Evolutionary conservation across 2,888 invertebrate species (phyloP).

Genomic region (Ditula angustiorana): DNA sequence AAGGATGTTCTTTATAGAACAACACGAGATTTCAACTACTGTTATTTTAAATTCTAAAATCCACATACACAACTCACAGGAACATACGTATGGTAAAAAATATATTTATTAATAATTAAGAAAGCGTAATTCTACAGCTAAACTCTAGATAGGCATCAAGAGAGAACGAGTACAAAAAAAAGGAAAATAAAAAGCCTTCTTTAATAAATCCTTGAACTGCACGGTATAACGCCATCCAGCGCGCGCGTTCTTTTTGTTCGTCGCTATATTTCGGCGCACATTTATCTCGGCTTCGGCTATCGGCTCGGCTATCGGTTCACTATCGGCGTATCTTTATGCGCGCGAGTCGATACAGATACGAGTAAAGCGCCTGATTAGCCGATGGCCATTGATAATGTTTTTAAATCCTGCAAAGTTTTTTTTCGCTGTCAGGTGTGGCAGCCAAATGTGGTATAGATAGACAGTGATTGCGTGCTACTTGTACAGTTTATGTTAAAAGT

Average conservation of each 20-base stretch:
- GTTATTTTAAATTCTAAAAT: too few relatives aligned
- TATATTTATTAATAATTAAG: too few relatives aligned
- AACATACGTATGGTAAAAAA: too few relatives aligned
- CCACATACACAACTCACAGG: too few relatives aligned
- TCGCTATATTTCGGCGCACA: slow-evolving; percentile 77
- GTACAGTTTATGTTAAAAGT: background rate
- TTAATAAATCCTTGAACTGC: slow-evolving; percentile 24
- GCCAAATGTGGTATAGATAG: background rate
- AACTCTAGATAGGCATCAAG: too few relatives aligned
- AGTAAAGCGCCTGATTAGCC: slow-evolving; percentile 65
- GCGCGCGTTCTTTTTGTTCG: slow-evolving; percentile 73
- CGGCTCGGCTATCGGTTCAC: slow-evolving; percentile 73
- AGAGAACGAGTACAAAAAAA: too few relatives aligned
- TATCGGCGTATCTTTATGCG: slow-evolving; percentile 75
- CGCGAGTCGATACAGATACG: slow-evolving; percentile 62
- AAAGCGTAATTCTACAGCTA: too few relatives aligned
- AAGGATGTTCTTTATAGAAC: too few relatives aligned
- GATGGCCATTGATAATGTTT: slow-evolving; percentile 57
- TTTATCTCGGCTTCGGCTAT: slow-evolving; percentile 71
- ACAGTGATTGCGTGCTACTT: background rate
- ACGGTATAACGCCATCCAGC: slow-evolving; percentile 57
- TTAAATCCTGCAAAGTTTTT: slow-evolving; percentile 10
- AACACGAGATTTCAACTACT: too few relatives aligned
- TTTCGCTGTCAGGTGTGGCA: slow-evolving; percentile 26
- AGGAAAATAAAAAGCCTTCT: too few relatives aligned